phyloP scores from a whole-genome alignment of 2,113 vertebrate genomes.

The Bostrychus sinensis region DNA sequence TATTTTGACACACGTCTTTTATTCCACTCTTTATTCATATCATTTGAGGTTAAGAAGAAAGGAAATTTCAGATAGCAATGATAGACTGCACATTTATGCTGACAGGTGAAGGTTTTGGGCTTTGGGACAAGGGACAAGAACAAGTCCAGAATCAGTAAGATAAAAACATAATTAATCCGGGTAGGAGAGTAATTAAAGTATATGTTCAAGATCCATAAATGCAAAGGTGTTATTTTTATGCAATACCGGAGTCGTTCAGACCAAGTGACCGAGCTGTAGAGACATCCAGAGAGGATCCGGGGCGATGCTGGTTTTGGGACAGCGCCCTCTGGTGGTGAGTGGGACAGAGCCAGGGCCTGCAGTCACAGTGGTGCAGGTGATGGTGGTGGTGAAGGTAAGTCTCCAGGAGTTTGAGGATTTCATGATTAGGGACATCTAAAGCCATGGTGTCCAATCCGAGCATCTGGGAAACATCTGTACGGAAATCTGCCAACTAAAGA shows the following conservation, averaged over 20 bases:
- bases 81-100: too few species aligned
- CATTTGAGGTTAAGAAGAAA: too few species aligned
- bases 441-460: constrained; percentile 78
- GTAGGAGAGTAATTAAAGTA: neutral
- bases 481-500: constrained; percentile 85
- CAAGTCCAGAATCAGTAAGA: too few species aligned
- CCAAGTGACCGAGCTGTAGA: constrained; percentile 24
- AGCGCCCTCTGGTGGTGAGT: constrained; percentile 49
- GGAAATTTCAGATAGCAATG: too few species aligned
- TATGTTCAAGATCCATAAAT: neutral
- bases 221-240: constrained; percentile 14
- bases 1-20: constrained; percentile 50
- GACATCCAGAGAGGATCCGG: constrained; percentile 12
- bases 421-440: constrained; percentile 82
- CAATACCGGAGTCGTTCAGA: constrained; percentile 1
- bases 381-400: constrained; percentile 82
- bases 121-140: too few species aligned
- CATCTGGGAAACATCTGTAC: constrained; percentile 82
- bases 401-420: constrained; percentile 86
- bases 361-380: constrained; percentile 31
- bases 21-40: constrained; percentile 6
- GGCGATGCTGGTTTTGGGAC: constrained; percentile 24
- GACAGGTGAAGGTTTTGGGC: too few species aligned
- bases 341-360: constrained; percentile 37
- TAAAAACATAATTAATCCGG: too few species aligned